These are phyloP conservation scores for Pteria penguin DNA, from an alignment of 2,888 invertebrate species.

Conservation along the genomic window DNA sequence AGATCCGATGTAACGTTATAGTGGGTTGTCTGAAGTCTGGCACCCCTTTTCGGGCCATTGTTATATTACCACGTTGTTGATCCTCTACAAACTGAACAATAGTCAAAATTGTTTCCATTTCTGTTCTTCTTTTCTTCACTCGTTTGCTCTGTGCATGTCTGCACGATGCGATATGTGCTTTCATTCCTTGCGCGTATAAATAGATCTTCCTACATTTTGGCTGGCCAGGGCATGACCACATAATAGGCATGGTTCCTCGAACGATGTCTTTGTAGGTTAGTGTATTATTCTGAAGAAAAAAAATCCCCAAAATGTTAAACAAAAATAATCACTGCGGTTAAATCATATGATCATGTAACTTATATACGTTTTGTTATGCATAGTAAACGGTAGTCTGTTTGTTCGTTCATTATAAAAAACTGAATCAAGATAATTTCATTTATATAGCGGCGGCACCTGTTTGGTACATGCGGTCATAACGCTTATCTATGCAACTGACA, in stretches of 20 bases:
- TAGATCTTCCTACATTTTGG: constrained; percentile 80
- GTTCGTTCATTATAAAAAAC: too few species aligned
- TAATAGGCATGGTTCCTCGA: constrained; percentile 88
- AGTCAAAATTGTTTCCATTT: constrained; percentile 55
- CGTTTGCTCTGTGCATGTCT: constrained; percentile 53
- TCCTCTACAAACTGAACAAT: constrained; percentile 59
- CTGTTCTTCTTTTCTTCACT: constrained; percentile 46
- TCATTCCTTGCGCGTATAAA: constrained; percentile 55
- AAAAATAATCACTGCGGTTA: too few species aligned
- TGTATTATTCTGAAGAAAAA: too few species aligned
- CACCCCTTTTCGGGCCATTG: constrained; percentile 42
- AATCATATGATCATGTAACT: too few species aligned
- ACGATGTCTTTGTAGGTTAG: too few species aligned
- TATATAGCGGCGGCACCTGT: too few species aligned
- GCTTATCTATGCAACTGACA: too few species aligned
- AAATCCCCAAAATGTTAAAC: too few species aligned
- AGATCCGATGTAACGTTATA: constrained; percentile 34
- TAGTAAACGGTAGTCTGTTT: too few species aligned
- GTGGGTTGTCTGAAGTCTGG: constrained; percentile 39
- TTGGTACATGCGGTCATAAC: too few species aligned
- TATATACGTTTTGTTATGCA: too few species aligned
- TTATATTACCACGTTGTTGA: constrained; percentile 58
- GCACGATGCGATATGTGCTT: constrained; percentile 58
- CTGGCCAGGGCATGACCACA: constrained; percentile 89
- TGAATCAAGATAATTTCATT: too few species aligned